Percentiles rank a stretch among this genome's conserved stretches.
Conservation (phyloP, 2,888 invertebrate genomes). For the Drosophila formosana region DNA sequence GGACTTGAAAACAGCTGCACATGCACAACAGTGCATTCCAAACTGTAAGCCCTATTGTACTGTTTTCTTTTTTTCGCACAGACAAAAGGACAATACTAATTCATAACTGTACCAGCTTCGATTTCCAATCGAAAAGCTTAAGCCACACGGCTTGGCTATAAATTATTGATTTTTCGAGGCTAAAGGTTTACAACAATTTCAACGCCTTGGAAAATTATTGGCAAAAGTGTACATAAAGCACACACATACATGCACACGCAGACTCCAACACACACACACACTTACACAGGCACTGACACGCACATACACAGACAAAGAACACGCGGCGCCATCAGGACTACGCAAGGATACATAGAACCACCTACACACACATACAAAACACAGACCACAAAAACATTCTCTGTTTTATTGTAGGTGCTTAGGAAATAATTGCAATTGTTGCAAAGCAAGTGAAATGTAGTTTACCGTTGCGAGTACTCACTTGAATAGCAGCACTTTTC, state of each 20-base stretch:
- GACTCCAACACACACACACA: conserved; percentile 32
- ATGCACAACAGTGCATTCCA: conserved; percentile 32
- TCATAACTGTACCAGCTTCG: conserved; percentile 60
- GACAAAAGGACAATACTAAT: conserved; percentile 24
- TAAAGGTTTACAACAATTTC: conserved; percentile 21
- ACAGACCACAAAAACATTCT: not conserved
- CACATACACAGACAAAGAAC: conserved; percentile 59
- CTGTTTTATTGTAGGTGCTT: not conserved
- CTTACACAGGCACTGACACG: not conserved
- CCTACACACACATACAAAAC: conserved; percentile 29
- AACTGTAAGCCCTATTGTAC: conserved; percentile 51
- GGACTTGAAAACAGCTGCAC: conserved; percentile 73
- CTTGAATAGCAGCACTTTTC: conserved; percentile 78
- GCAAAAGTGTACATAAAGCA: conserved; percentile 37
- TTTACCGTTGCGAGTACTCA: conserved; percentile 63
- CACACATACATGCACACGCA: conserved; percentile 21
- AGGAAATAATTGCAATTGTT: not conserved
- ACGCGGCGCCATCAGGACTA: conserved; percentile 81
- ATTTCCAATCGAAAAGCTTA: not conserved
- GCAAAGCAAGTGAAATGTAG: not conserved
- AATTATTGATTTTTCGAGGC: conserved; percentile 71
- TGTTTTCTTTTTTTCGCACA: not conserved
- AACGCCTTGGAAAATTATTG: conserved; percentile 27
- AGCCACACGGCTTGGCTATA: conserved; percentile 3
- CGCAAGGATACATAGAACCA: conserved; percentile 66